A percentile compares a stretch with the other conserved stretches of the same genome.
phyloP scores from a whole-genome alignment of 2,888 invertebrate species.

The Tinea trinotella region DNA sequence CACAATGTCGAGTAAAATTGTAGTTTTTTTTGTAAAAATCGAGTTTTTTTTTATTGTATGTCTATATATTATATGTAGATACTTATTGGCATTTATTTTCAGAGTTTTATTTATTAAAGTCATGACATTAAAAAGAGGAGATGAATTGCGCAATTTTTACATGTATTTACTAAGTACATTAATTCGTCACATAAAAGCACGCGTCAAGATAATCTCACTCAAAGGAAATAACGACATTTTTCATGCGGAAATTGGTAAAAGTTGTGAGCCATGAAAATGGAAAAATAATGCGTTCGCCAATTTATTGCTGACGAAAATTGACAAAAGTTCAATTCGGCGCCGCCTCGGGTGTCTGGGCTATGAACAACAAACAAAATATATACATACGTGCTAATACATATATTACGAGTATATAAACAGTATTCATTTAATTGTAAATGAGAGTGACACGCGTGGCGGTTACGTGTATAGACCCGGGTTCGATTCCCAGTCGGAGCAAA shows the following conservation, averaged over 20 bases:
- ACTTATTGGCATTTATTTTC: not conserved
- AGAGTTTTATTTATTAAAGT: not conserved
- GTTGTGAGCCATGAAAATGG: constrained; percentile 13
- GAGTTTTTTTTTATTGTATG: too few relatives aligned
- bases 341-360: not conserved
- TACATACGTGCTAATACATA: not conserved
- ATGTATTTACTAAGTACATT: not conserved
- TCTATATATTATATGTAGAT: too few relatives aligned
- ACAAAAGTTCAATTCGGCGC: constrained; percentile 8
- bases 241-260: constrained; percentile 15
- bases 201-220: constrained; percentile 15
- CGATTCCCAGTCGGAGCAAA: too few relatives aligned
- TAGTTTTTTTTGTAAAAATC: not conserved
- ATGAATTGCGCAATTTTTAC: too few relatives aligned
- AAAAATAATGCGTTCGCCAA: constrained; percentile 13
- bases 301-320: constrained; percentile 17
- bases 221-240: constrained; percentile 16
- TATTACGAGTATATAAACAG: not conserved
- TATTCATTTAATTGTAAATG: too few relatives aligned
- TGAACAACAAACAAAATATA: not conserved
- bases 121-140: too few relatives aligned
- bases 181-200: not conserved
- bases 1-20: too few relatives aligned
- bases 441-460: too few relatives aligned
- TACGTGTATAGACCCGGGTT: too few relatives aligned